phyloP scores from a whole-genome alignment of 2,888 invertebrate genomes.

The Eudasyphora cyanicolor region DNA sequence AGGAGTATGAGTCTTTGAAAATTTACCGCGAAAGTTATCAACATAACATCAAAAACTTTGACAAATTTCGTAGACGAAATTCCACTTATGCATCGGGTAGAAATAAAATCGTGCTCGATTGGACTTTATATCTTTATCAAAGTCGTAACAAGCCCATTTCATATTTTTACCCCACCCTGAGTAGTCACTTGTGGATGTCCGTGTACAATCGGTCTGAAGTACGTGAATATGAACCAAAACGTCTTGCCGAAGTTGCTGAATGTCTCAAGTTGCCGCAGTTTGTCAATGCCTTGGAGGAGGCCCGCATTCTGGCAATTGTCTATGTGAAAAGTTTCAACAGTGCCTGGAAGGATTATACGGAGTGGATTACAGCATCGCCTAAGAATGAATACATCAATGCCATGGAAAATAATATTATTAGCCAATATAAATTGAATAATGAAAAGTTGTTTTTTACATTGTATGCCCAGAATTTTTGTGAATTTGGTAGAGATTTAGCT shows the following conservation, averaged over 20 bases:
- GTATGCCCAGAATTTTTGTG: slow-evolving; percentile 78
- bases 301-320: slow-evolving; percentile 74
- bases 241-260: slow-evolving; percentile 72
- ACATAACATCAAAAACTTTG: slow-evolving; percentile 75
- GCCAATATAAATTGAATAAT: slow-evolving; percentile 72
- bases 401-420: slow-evolving; percentile 74
- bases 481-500: slow-evolving; percentile 76
- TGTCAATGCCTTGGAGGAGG: slow-evolving; percentile 75
- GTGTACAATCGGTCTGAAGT: slow-evolving; percentile 74
- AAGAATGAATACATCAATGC: slow-evolving; percentile 71
- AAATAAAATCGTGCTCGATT: slow-evolving; percentile 74
- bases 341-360: slow-evolving; percentile 74
- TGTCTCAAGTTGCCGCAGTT: slow-evolving; percentile 76
- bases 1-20: slow-evolving; percentile 71
- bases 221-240: slow-evolving; percentile 71
- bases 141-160: slow-evolving; percentile 78
- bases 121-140: slow-evolving; percentile 76
- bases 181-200: slow-evolving; percentile 77
- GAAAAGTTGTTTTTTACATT: slow-evolving; percentile 76
- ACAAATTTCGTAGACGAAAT: slow-evolving; percentile 71
- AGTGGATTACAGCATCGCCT: slow-evolving; percentile 70
- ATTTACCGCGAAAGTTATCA: slow-evolving; percentile 76
- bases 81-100: slow-evolving; percentile 74
- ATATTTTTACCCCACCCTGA: slow-evolving; percentile 76
- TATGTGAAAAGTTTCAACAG: slow-evolving; percentile 76